Conservation (phyloP, 1,140 invertebrate species). For the Belonocnema kinseyi region DNA sequence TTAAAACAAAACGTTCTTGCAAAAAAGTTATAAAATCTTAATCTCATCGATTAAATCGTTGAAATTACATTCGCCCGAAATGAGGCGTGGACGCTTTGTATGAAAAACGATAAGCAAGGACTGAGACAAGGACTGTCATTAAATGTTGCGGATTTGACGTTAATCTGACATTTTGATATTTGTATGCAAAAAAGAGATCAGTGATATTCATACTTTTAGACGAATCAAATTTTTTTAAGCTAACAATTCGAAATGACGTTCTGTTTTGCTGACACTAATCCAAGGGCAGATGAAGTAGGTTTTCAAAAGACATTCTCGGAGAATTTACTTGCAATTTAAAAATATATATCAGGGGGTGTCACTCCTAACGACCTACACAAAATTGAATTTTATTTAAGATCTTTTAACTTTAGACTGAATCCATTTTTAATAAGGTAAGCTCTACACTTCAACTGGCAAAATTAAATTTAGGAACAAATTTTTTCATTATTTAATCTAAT, state of each 20-base stretch:
- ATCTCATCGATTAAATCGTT: conserved; percentile 8
- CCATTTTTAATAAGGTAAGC: no score
- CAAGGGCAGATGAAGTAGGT: background rate
- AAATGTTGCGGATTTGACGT: conserved; percentile 8
- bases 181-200: background rate
- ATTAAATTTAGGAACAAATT: no score
- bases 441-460: no score
- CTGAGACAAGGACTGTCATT: conserved; percentile 15
- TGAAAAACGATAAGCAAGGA: background rate
- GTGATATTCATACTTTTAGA: background rate
- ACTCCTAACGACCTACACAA: background rate
- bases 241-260: conserved; percentile 16
- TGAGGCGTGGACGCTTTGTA: conserved; percentile 23
- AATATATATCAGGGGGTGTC: no score
- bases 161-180: conserved; percentile 12
- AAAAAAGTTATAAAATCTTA: conserved; percentile 4
- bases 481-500: no score
- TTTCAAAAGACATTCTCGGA: background rate
- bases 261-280: conserved; percentile 18
- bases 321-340: no score
- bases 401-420: background rate
- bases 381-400: background rate
- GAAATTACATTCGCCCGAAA: conserved; percentile 20
- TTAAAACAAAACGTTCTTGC: no score
- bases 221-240: background rate